phyloP scores from a whole-genome alignment of 2,797 vertebrate species.

The Coregonus suidteri region DNA sequence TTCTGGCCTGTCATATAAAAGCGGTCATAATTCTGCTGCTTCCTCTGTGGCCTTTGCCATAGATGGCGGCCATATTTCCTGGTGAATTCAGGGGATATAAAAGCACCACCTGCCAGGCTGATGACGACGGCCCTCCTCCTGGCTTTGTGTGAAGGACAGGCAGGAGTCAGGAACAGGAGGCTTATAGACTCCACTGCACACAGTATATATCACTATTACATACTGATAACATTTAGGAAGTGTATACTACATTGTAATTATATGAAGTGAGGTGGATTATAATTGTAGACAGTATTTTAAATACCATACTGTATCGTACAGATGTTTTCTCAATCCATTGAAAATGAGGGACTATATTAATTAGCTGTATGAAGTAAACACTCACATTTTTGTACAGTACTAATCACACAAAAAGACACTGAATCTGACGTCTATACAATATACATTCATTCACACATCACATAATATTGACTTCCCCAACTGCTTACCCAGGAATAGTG shows the following conservation, averaged over 20 bases:
- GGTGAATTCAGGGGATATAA: constrained; percentile 36
- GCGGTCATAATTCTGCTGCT: constrained; percentile 38
- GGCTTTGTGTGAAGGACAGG: constrained; percentile 34
- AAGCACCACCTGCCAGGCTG: constrained; percentile 16
- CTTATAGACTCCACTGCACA: not conserved
- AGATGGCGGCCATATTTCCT: constrained; percentile 44
- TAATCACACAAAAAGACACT: constrained; percentile 1
- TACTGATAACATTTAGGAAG: not conserved
- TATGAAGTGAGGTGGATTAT: not conserved
- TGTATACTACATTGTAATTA: not conserved
- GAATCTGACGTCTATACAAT: not conserved
- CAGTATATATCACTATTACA: constrained; percentile 1
- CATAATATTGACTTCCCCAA: not conserved
- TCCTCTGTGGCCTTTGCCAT: constrained; percentile 30
- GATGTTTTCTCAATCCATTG: not conserved
- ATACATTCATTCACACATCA: constrained; percentile 18
- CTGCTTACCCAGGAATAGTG: not conserved
- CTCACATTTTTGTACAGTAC: constrained; percentile 1
- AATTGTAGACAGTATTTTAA: not conserved
- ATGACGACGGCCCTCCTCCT: constrained; percentile 28
- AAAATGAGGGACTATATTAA: not conserved
- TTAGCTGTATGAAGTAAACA: not conserved
- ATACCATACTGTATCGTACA: not conserved
- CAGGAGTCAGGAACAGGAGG: constrained; percentile 29
- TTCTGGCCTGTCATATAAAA: constrained; percentile 38